These are phyloP conservation scores for Tragelaphus imberbis DNA, from an alignment of 2,113 vertebrate species.

Conservation along the genomic window DNA sequence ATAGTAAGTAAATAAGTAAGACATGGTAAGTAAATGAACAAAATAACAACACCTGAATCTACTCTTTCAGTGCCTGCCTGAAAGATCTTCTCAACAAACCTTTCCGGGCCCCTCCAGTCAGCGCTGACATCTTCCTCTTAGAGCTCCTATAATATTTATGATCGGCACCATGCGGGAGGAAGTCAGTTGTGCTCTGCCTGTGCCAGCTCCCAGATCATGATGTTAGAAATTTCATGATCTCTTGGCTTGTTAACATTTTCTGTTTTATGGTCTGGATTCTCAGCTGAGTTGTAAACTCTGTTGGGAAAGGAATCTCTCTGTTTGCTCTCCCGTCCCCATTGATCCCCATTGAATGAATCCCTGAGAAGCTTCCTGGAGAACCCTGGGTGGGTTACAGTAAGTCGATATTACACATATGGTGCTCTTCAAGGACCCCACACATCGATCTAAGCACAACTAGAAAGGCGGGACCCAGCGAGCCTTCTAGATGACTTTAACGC, in stretches of 20 bases:
- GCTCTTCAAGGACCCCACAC: background rate
- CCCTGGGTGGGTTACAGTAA: background rate
- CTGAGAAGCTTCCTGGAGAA: background rate
- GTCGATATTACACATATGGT: background rate
- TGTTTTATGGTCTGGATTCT: background rate
- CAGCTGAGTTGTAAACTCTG: background rate
- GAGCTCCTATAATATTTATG: background rate
- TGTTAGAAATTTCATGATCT: background rate
- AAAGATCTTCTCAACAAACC: background rate
- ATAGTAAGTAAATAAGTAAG: background rate
- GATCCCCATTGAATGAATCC: background rate
- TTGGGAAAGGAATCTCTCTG: background rate
- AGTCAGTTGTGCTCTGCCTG: background rate
- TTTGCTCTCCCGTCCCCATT: accelerated
- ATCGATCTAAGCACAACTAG: background rate
- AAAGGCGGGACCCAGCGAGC: background rate
- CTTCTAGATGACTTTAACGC: background rate
- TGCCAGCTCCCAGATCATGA: background rate
- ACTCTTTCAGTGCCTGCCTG: background rate
- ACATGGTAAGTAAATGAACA: background rate
- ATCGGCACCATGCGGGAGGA: background rate
- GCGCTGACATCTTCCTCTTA: background rate
- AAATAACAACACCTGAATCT: background rate
- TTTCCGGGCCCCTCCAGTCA: background rate
- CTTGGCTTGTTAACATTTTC: background rate